Evolutionary conservation across 2,888 invertebrate species (phyloP), one percentile per base, ranked within the genome.

Genomic region (Agrotis puta): DNA sequence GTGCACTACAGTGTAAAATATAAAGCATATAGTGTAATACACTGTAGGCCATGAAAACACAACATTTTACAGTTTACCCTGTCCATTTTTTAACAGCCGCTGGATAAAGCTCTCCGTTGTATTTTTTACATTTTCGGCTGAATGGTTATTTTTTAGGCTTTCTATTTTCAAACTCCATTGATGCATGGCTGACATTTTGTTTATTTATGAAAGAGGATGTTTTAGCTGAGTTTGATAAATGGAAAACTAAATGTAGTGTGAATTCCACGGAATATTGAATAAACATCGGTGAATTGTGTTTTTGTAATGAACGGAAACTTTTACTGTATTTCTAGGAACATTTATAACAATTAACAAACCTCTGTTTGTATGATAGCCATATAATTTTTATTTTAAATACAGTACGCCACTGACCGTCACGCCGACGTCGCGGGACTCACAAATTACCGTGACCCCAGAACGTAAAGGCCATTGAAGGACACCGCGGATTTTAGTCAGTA

Each of bases 131-230:
- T 11, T 56, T 69, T 51, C 22, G 14, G 24, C 2, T 16, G 47
- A 48, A 47, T 47, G 50, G 11, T 24, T 61, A 67, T 67, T 64
- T 77, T 77, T 82, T 82, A 64, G 64, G 39, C 33, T 33, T 16
- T 70, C 33, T n/a, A 76, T 70, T 77, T 64, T 65, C 20, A n/a
- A 66, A 48, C 48, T 24, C 11, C 11, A 54, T 2, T 68, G 79
- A 82, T 58, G 16, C 11, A 74, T 43, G 66, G 74, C 1, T 20
- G 57, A 33, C 24, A 45, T 48, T 82, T 64, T 80, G 14, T 79
- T 51, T 57, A 51, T 82, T 59, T 73, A 54, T 57, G 24, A 9
- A 18, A 16, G 48, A 14, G 53, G 9, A 14, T 20, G 79, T 14
- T 62, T 51, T 43, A 45, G 20, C 22, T 33, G 7, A 50, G 27